These are phyloP conservation scores for Formica aserva DNA, from an alignment of 2,888 invertebrate species.

Conservation along the genomic window DNA sequence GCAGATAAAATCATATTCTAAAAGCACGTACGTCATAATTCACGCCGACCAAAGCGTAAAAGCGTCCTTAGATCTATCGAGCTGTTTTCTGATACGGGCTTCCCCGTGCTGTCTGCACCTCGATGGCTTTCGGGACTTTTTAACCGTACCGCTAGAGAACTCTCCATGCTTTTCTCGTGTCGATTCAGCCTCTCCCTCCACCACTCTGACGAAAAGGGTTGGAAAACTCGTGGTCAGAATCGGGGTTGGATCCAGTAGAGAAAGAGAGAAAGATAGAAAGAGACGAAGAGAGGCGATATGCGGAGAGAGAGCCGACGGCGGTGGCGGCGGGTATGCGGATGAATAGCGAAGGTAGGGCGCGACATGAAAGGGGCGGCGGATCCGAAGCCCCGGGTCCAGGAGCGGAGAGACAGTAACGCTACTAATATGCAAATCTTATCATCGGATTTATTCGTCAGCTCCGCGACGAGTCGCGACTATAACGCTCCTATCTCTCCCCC, in stretches of 20 bases:
- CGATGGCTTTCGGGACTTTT: slow-evolving; percentile 66
- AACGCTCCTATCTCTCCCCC: slow-evolving; percentile 46
- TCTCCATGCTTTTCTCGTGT: slow-evolving; percentile 62
- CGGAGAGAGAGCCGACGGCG: slow-evolving; percentile 34
- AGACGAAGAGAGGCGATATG: slow-evolving; percentile 47
- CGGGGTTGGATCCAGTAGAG: slow-evolving; percentile 56
- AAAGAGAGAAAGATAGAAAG: slow-evolving; percentile 39
- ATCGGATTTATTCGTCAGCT: slow-evolving; percentile 72
- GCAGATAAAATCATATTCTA: neutral
- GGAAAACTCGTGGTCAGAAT: slow-evolving; percentile 75
- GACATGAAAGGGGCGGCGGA: slow-evolving; percentile 80
- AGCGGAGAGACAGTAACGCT: slow-evolving; percentile 75
- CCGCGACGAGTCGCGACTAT: slow-evolving; percentile 10
- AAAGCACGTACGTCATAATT: neutral
- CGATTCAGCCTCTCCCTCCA: slow-evolving; percentile 59
- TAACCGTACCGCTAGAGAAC: slow-evolving; percentile 52
- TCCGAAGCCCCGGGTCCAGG: slow-evolving; percentile 53
- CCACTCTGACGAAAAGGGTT: slow-evolving; percentile 61
- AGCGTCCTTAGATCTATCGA: slow-evolving; percentile 46
- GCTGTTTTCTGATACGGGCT: slow-evolving; percentile 60
- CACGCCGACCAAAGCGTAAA: slow-evolving; percentile 40
- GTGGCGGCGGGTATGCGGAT: slow-evolving; percentile 73
- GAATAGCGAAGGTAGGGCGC: slow-evolving; percentile 74
- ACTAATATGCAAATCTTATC: slow-evolving; percentile 81
- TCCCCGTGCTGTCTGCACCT: slow-evolving; percentile 27